Conservation (phyloP, 2,113 vertebrate species). For the Dasypus novemcinctus region DNA sequence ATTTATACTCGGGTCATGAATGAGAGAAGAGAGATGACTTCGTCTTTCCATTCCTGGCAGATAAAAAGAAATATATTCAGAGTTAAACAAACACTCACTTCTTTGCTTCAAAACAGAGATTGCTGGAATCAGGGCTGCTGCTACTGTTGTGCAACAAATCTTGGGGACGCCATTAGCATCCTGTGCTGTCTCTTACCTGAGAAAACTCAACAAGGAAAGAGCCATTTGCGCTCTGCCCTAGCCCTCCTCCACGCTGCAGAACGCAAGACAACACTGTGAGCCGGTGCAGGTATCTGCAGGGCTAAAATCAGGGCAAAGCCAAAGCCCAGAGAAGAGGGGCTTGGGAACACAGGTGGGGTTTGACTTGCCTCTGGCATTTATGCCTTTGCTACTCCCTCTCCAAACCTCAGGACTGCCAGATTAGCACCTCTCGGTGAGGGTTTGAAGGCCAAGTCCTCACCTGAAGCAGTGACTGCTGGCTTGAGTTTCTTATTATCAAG, state of each 20-base stretch:
- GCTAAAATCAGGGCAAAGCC: background rate
- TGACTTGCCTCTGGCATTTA: too few relatives aligned
- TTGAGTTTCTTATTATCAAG: too few relatives aligned
- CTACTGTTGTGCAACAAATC: background rate
- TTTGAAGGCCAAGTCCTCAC: too few relatives aligned
- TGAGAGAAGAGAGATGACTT: slow-evolving; percentile 47
- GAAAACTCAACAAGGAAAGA: background rate
- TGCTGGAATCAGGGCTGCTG: background rate
- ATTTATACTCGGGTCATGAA: slow-evolving; percentile 53
- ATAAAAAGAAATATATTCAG: slow-evolving; percentile 7
- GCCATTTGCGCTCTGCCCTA: background rate
- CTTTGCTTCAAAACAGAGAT: slow-evolving; percentile 14
- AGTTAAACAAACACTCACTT: slow-evolving; percentile 14
- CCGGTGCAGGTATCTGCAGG: background rate
- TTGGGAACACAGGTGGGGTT: too few relatives aligned
- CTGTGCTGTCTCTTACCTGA: background rate
- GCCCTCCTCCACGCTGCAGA: background rate
- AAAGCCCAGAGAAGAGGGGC: background rate
- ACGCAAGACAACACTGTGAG: background rate
- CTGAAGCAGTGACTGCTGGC: too few relatives aligned
- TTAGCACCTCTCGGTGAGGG: too few relatives aligned
- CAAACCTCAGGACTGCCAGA: too few relatives aligned
- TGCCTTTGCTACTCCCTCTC: too few relatives aligned
- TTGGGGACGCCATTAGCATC: background rate
- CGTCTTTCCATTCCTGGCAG: background rate